Evolutionary conservation across 2,113 vertebrate species (phyloP).

Genomic region (Hyla sarda): DNA sequence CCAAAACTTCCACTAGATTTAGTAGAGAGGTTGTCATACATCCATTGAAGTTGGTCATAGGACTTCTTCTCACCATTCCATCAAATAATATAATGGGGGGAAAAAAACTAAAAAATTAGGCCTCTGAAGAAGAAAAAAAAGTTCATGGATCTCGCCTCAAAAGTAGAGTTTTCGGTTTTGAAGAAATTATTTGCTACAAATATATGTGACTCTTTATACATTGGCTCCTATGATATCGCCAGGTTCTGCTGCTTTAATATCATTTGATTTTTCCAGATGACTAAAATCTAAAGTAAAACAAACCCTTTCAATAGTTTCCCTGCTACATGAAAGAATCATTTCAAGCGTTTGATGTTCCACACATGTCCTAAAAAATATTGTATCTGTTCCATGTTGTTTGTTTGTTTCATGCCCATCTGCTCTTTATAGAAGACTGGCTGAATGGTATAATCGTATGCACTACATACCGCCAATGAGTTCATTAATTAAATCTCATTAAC

Average conservation of each 20-base stretch:
- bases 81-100: neutral
- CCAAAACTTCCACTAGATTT: too few relatives aligned
- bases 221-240: neutral
- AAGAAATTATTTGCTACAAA: neutral
- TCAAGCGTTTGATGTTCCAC: slow-evolving; percentile 25
- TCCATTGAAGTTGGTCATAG: neutral
- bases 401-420: slow-evolving; percentile 41
- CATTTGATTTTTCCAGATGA: slow-evolving; percentile 26
- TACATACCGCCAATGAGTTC: neutral
- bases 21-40: neutral
- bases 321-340: slow-evolving; percentile 23
- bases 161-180: neutral
- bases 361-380: slow-evolving; percentile 47
- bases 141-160: neutral
- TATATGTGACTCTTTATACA: neutral
- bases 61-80: too few relatives aligned
- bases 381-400: slow-evolving; percentile 48
- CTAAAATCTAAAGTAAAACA: slow-evolving; percentile 26
- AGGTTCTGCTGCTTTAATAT: neutral
- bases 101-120: neutral
- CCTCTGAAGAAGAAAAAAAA: neutral
- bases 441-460: neutral
- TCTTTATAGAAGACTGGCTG: neutral
- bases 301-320: slow-evolving; percentile 16
- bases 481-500: neutral